Conservation (phyloP, 1,140 invertebrate genomes). For the Pseudomyrmex gracilis region DNA sequence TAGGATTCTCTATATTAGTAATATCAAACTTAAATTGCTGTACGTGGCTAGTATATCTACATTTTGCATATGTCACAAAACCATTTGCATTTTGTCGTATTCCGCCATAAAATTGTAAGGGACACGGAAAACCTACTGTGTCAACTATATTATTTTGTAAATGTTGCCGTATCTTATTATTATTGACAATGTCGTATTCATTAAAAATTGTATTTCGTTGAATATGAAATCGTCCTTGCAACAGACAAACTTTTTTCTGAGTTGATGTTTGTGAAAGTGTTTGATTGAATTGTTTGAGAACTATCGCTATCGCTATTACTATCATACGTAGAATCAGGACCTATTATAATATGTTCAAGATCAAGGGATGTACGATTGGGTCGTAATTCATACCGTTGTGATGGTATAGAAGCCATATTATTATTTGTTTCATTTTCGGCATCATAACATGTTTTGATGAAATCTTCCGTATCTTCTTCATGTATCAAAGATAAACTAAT, state of each 20-base stretch:
- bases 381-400: background rate
- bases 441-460: too few relatives aligned
- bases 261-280: background rate
- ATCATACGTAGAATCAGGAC: background rate
- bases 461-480: too few relatives aligned
- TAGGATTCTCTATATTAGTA: background rate
- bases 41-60: constrained; percentile 14
- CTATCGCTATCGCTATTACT: background rate
- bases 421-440: too few relatives aligned
- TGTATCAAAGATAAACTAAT: too few relatives aligned
- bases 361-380: background rate
- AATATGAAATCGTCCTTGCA: constrained; percentile 10
- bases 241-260: constrained; percentile 7
- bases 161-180: background rate
- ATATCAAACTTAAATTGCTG: constrained; percentile 32
- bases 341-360: background rate
- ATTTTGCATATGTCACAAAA: constrained; percentile 1
- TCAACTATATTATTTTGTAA: background rate
- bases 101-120: constrained; percentile 27
- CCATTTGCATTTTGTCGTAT: constrained; percentile 1
- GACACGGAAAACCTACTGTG: constrained; percentile 10
- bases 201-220: constrained; percentile 12
- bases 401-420: too few relatives aligned
- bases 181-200: constrained; percentile 3
- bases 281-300: constrained; percentile 11